Evolutionary conservation across 2,113 vertebrate species (phyloP).

Genomic region (Hypomesus transpacificus): DNA sequence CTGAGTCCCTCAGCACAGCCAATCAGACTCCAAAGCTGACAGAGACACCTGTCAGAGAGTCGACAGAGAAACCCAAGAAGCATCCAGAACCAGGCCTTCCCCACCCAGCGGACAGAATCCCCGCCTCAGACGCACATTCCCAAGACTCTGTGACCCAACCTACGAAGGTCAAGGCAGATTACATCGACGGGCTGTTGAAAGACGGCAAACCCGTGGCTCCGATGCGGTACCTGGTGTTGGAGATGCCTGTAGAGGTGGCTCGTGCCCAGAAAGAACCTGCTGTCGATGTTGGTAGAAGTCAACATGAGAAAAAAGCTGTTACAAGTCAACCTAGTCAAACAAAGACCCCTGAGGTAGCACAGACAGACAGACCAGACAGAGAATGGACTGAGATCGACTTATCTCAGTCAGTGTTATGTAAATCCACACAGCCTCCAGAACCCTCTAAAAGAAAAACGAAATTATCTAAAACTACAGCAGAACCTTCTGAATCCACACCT

Average conservation of each 20-base stretch:
- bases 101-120: neutral
- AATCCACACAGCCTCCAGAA: neutral
- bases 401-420: neutral
- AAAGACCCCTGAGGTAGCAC: neutral
- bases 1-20: neutral
- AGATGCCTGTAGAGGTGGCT: slow-evolving; percentile 20
- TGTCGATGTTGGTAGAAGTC: neutral
- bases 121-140: neutral
- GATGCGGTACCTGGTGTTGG: slow-evolving; percentile 50
- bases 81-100: neutral
- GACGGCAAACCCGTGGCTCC: slow-evolving; percentile 35
- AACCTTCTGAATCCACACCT: too few species aligned
- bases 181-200: slow-evolving; percentile 26
- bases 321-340: slow-evolving; percentile 7
- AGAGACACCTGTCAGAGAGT: neutral
- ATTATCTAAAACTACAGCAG: too few species aligned
- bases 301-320: neutral
- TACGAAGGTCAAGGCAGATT: slow-evolving; percentile 14
- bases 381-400: slow-evolving; percentile 5
- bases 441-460: neutral
- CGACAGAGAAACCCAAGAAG: neutral
- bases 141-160: neutral
- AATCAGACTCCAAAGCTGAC: neutral
- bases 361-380: neutral
- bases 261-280: neutral